Base-by-base conservation (phyloP, 2,888 invertebrate species). In the Hemaris fuciformis region DNA sequence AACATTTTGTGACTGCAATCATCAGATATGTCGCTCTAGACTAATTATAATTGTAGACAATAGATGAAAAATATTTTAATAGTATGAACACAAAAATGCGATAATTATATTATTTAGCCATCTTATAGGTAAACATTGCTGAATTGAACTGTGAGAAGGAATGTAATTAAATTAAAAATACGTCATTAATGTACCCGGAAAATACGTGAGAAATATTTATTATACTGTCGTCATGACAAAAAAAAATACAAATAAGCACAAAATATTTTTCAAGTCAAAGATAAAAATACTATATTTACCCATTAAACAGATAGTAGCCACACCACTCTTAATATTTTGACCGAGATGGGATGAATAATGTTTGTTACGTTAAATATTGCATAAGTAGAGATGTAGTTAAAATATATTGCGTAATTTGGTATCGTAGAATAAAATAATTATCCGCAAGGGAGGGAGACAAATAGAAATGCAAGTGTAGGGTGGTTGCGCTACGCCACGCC, bases 401-500 rank as follows among this genome's bases (percentile, higher is more conserved):
- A n/a, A n/a, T n/a, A n/a, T n/a, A n/a, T n/a, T n/a, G n/a, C n/a
- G n/a, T n/a, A n/a, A n/a, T n/a, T 34, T n/a, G 8, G 6, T 48
- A 38, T 57, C 57, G 7, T n/a, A 20, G 1, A 31, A 53, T 23
- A 38, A 46, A 58, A 18, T 48, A 53, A 45, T 31, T 34, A 27
- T 43, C 20, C 59, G 2, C 8, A 27, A 60, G 61, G 66, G 65
- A 66, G 62, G 68, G 69, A 60, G 62, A 48, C 18, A 48, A 56
- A 64, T 57, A 62, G 70, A 71, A 73, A 69, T 72, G 72, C 70
- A 66, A 68, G 66, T 72, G 66, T 63, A 69, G 72, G 76, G 75
- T 75, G 72, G 71, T 72, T 73, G 71, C 70, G 60, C 66, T 66
- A 59, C 66, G 78, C 75, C 81, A 82, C 84, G 82, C 84, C 84